Evolutionary conservation across 2,797 vertebrate genomes (phyloP).

Genomic region (Lepus oiostolus): DNA sequence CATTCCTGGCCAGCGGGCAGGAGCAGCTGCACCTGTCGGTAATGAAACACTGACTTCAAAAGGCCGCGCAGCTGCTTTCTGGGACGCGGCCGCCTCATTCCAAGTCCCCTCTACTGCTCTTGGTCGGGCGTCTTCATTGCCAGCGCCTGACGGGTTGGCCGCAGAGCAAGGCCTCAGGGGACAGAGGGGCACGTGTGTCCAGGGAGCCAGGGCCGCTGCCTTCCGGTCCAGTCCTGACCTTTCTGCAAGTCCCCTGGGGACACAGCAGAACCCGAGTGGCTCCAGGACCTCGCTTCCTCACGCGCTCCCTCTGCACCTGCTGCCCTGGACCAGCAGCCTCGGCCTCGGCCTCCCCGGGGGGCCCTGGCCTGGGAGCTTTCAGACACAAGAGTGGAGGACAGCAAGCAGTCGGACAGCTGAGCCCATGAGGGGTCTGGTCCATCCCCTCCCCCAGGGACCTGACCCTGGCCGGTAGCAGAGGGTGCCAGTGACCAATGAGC

Average conservation of each 20-base stretch:
- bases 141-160: background rate
- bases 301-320: no score
- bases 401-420: background rate
- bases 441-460: accelerated
- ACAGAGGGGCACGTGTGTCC: accelerated
- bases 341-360: no score
- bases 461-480: no score
- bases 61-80: background rate
- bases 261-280: no score
- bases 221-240: accelerated
- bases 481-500: no score
- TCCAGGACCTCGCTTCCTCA: no score
- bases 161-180: background rate
- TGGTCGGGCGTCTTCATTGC: accelerated
- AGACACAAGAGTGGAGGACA: background rate
- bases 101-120: background rate
- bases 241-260: no score
- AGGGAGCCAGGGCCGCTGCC: background rate
- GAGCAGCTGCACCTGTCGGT: background rate
- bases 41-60: background rate
- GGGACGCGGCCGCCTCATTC: background rate
- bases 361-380: no score
- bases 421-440: accelerated
- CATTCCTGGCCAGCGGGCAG: background rate
- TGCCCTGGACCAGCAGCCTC: no score